Base-by-base conservation (phyloP, 2,888 invertebrate species). In the Phania funesta region DNA sequence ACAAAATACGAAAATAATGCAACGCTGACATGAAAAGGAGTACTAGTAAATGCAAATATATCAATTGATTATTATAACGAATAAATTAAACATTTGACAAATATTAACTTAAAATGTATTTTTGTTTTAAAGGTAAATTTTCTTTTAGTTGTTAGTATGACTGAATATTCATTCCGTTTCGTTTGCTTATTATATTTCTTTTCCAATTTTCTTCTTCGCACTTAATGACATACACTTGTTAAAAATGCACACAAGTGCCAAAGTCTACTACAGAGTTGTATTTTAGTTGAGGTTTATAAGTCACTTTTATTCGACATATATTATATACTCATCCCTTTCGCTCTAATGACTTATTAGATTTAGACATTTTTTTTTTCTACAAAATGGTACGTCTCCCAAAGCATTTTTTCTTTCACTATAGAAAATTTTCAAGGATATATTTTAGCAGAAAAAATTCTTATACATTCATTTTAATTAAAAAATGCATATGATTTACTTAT, bases 141-240 rank as follows among this genome's bases (percentile, higher is more conserved):
- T 38, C 9, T 13, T n/a, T 38, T 11, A 26, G 26, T 26, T 26
- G n/a, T n/a, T n/a, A n/a, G n/a, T 26, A 26, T 26, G 3, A 26
- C 3, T 5, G 6, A 38, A 38, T 38, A 13, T 38, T 3, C 26
- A 26, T 11, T 13, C n/a, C 2, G 11, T 38, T 38, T 38, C 0
- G n/a, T 29, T 54, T 60, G 13, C 20, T 13, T 48, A 3, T 11
- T 48, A 22, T 9, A 22, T 65, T 48, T 64, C 29, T 56, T 78
- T 18, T 50, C 38, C 29, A 8, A 16, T 20, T 41, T 81, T 62
- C 46, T 38, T 60, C 20, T 68, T 48, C 71, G 3, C 67, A 58
- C 20, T 56, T 67, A 71, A 76, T 77, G 81, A 81, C 77, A 81
- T 81, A 68, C 81, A 81, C 81, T 82, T 82, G 82, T 74, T 75